A percentile compares a stretch with the other conserved stretches of the same genome.
These are phyloP conservation scores for Sesamia nonagrioides DNA, from an alignment of 1,140 invertebrate genomes.

Conservation along the genomic window DNA sequence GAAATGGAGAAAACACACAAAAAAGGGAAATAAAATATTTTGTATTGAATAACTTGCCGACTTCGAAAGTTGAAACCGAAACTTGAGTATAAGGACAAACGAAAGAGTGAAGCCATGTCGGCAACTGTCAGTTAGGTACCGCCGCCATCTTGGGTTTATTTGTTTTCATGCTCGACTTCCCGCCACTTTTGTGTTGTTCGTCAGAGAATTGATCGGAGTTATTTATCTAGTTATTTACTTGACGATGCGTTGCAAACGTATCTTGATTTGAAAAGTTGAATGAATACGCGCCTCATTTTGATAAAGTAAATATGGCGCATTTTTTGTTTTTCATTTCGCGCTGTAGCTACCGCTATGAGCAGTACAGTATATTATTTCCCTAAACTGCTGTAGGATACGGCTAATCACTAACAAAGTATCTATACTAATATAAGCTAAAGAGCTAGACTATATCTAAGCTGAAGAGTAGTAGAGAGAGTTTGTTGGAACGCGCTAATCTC, in stretches of 20 bases:
- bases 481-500: no score
- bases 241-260: not conserved
- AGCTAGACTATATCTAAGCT: no score
- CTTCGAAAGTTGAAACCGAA: not conserved
- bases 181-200: not conserved
- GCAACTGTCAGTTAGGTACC: conserved; percentile 9
- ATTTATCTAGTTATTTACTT: conserved; percentile 4
- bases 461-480: no score
- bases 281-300: not conserved
- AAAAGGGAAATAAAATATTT: conserved; percentile 13
- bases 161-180: conserved; percentile 15
- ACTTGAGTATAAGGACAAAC: not conserved
- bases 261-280: conserved; percentile 21
- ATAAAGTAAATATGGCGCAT: not conserved
- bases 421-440: no score
- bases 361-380: conserved; percentile 4
- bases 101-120: not conserved
- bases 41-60: conserved; percentile 12
- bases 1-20: not conserved
- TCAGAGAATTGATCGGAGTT: not conserved
- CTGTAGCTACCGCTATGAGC: not conserved
- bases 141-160: conserved; percentile 23
- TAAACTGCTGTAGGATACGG: not conserved
- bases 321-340: not conserved
- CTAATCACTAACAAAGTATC: not conserved